Base-by-base conservation (phyloP, 2,888 invertebrate genomes). In the Blera fallax region DNA sequence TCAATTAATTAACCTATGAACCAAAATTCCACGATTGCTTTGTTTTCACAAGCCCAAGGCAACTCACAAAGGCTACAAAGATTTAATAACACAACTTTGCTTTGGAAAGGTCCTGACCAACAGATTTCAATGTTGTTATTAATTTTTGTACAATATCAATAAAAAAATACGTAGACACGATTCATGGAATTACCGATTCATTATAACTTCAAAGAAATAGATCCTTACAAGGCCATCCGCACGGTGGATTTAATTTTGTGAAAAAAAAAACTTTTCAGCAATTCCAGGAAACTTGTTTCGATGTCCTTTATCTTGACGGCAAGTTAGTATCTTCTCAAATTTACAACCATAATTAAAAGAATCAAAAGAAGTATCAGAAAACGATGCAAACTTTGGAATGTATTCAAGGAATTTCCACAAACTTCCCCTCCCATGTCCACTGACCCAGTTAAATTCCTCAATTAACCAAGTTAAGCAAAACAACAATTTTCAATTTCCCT, bases 391-490 rank as follows among this genome's bases (percentile, higher is more conserved):
- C 18, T 21, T 48, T 11, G 11, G 8, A 48, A 48, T 29, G 1
- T 29, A n/a, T 29, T 1, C 8, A n/a, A 52, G 11, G 11, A 21
- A 48, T 8, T 56, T 11, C 1, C 10, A 34, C 10, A 56, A 16
- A 34, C 0, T 6, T 6, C 6, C 16, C 10, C n/a, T n/a, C n/a
- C 8, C 37, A 56, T 4, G 7, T 3, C 18, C 16, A 21, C 7
- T 34, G 56, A 18, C 18, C 34, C 56, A 56, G 7, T 37, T 14
- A 18, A 37, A 40, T 24, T 11, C 40, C 6, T 58, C 37, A 58
- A n/a, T 58, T 58, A 58, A 37, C 58, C 4, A 56, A 32, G 32
- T 37, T 56, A n/a, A 40, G 58, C n/a, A 21, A 58, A 37, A 58
- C 21, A 58, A 58, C 21, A 6, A 11, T 37, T 37, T 56, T 34